Percentiles rank a stretch among this genome's conserved stretches.
phyloP scores from a whole-genome alignment of 1,140 invertebrate genomes.

The Calliopsis andreniformis region DNA sequence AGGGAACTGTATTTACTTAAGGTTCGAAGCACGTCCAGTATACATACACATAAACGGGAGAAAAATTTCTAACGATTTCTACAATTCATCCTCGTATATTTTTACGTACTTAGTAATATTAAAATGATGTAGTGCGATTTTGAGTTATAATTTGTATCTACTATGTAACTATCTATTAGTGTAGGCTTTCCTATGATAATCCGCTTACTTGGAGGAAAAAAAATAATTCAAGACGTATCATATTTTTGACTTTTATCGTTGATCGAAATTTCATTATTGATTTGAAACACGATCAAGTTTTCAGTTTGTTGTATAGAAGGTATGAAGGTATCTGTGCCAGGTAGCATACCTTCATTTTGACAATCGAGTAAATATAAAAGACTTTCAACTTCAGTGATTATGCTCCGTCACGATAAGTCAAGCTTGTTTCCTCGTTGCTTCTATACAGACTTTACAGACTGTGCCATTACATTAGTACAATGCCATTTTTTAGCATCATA shows the following conservation, averaged over 20 bases:
- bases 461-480: neutral
- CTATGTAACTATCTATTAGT: no score
- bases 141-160: no score
- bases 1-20: slow-evolving; percentile 63
- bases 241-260: no score
- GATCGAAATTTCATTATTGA: no score
- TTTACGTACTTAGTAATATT: neutral
- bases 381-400: slow-evolving; percentile 63
- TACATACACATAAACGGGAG: slow-evolving; percentile 37
- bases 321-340: slow-evolving; percentile 27
- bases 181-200: no score
- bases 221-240: no score
- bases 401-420: slow-evolving; percentile 64
- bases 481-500: no score
- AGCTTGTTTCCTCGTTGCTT: slow-evolving; percentile 14
- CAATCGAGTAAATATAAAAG: slow-evolving; percentile 52
- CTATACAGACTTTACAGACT: neutral
- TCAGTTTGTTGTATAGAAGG: no score
- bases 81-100: slow-evolving; percentile 35
- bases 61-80: slow-evolving; percentile 51
- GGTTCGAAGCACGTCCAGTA: slow-evolving; percentile 62
- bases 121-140: neutral
- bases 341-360: slow-evolving; percentile 43
- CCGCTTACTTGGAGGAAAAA: no score
- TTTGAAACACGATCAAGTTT: no score